Base-by-base conservation (phyloP, 2,113 vertebrate species). In the Gavialis gangeticus region DNA sequence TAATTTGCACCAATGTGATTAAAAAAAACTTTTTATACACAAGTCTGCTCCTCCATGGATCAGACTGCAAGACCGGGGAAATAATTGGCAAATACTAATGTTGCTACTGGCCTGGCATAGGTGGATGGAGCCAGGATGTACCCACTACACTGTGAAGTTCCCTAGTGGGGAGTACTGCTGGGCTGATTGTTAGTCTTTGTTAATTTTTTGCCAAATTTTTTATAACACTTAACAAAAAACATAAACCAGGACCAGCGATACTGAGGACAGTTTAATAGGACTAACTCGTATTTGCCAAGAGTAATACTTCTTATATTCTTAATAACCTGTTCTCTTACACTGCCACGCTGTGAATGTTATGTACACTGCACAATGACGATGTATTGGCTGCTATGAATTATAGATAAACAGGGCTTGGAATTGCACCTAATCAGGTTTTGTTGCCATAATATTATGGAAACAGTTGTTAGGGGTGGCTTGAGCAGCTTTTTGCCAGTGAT, bases 361-460 rank as follows among this genome's bases (percentile, higher is more conserved):
- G 75, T 92, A 46, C 82, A 22, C 92, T 92, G 94, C 67, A 37
- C 76, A 78, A 59, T 93, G 80, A 92, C 90, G 79, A 57, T 60
- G 37, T 28, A 85, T 25, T 81, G 64, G 78, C 86, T 84, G 46
- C 81, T 85, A 83, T 69, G 89, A 79, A 82, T 94, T 91, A 91
- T 81, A 92, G 92, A 79, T 77, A 91, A 89, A 85, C 75, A 71
- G 82, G 87, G 81, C 87, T 73, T 79, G 66, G 88, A 91, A 85
- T 78, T 55, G 62, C 85, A 79, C 64, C 82, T 92, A 34, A 85
- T 93, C 59, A 46, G 63, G 58, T 86, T 82, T 28, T 79, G 95
- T 97, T 95, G 93, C 91, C 87, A 86, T 91, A 96, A 94, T 89
- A 82, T 67, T 94, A 55, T 77, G 83, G 64, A 46, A 93, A 90